phyloP scores from a whole-genome alignment of 2,888 invertebrate species.

The Orthosia cruda region DNA sequence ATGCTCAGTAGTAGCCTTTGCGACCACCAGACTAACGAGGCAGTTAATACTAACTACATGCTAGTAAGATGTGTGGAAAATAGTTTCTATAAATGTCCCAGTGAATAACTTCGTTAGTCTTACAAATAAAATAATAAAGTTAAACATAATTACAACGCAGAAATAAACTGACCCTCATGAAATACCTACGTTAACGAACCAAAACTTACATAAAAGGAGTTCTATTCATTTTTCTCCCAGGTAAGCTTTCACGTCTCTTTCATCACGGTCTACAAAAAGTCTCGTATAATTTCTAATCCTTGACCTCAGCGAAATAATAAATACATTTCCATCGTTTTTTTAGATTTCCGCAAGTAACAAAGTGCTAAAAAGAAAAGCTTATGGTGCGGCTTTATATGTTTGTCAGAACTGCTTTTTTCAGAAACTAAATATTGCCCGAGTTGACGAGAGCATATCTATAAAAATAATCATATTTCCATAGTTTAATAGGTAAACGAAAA shows the following conservation, averaged over 20 bases:
- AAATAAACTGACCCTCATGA: slow-evolving; percentile 33
- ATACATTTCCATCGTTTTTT: slow-evolving; percentile 74
- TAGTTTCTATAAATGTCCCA: background rate
- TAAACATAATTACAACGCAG: slow-evolving; percentile 32
- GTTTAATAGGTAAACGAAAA: too few relatives aligned
- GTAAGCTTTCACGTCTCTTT: slow-evolving; percentile 67
- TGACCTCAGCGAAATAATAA: slow-evolving; percentile 75
- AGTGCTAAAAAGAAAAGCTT: background rate
- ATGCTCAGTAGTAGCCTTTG: too few relatives aligned
- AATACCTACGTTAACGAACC: slow-evolving; percentile 56
- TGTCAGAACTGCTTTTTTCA: background rate
- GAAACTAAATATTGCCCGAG: too few relatives aligned
- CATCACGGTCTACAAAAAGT: slow-evolving; percentile 71
- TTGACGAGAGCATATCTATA: too few relatives aligned
- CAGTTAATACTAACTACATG: too few relatives aligned
- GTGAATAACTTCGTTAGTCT: slow-evolving; percentile 38
- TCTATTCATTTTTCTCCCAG: slow-evolving; percentile 61
- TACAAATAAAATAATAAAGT: slow-evolving; percentile 16
- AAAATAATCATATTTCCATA: too few relatives aligned
- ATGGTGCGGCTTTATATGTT: background rate
- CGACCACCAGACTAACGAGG: too few relatives aligned
- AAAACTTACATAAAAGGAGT: slow-evolving; percentile 63
- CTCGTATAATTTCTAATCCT: slow-evolving; percentile 69
- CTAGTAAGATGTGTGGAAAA: too few relatives aligned
- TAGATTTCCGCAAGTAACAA: too few relatives aligned